Base-by-base conservation (phyloP, 2,113 vertebrate species). In the Otis tarda region DNA sequence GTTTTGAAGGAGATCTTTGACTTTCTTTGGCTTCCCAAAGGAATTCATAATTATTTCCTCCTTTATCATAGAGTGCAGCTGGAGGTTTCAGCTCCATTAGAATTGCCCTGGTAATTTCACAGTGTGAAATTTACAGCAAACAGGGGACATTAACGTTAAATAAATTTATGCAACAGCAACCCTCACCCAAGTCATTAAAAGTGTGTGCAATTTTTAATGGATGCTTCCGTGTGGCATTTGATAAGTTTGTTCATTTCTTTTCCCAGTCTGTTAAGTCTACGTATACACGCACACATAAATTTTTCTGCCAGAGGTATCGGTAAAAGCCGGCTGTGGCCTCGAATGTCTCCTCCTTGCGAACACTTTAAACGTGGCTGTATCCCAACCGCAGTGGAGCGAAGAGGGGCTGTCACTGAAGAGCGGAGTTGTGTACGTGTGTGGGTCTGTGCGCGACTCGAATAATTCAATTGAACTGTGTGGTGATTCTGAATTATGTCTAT, bases 41-140 rank as follows among this genome's bases (percentile, higher is more conserved):
- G 96, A 96, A 87, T 94, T 93, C 56, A 3, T 97, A 96, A 97
- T 97, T 97, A 95, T 95, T 96, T 97, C 79, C 89, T 95, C 79
- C 87, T 97, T 97, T 97, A 97, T 97, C 95, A 95, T 93, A 47
- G 96, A 97, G 88, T 95, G 97, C 95, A 96, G 95, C 95, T 96
- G 96, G 94, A 97, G 94, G 94, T 92, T 97, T 87, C 94, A 68
- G 94, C 91, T 92, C 96, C 96, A 94, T 97, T 95, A 95, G 95
- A 91, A 96, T 80, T 97, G 95, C 95, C 95, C 96, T 94, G 93
- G 89, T 97, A 97, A 97, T 96, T 97, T 95, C 92, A 91, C 94
- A 96, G 94, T 94, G 89, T 83, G 94, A 94, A 96, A 97, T 96
- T 96, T 95, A 96, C 94, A 94, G 95, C 94, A 95, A 96, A 96